A percentile compares a stretch with the other conserved stretches of the same genome.
These are phyloP conservation scores for Abscondita cerata DNA, from an alignment of 2,888 invertebrate species.

Conservation along the genomic window DNA sequence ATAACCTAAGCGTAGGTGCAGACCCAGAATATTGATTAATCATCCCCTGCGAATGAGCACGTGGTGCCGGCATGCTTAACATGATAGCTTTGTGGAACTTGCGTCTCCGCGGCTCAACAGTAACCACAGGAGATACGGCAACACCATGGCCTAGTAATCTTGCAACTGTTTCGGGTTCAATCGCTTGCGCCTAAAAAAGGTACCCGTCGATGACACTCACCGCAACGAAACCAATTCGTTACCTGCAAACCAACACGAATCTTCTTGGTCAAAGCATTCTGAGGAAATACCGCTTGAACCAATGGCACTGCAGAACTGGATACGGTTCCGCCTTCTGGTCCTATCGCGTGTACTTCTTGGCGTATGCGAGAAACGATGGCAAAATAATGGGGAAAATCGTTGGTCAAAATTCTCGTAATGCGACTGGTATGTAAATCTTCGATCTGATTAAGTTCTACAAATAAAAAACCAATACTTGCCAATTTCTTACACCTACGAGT, in stretches of 20 bases:
- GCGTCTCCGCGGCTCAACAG: constrained; percentile 95
- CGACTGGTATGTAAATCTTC: constrained; percentile 88
- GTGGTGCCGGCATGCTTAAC: constrained; percentile 90
- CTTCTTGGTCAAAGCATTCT: constrained; percentile 97
- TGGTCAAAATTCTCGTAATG: constrained; percentile 92
- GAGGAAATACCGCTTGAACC: constrained; percentile 85
- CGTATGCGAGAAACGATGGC: constrained; percentile 93
- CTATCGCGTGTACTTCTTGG: constrained; percentile 97
- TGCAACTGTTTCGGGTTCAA: constrained; percentile 81
- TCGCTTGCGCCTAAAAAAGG: constrained; percentile 81
- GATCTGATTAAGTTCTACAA: constrained; percentile 73
- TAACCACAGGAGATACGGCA: constrained; percentile 96
- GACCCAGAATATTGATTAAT: constrained; percentile 83
- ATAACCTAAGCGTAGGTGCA: constrained; percentile 85
- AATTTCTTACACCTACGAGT: neutral
- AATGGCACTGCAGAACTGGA: constrained; percentile 93
- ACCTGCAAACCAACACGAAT: constrained; percentile 97
- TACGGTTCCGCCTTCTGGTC: constrained; percentile 96
- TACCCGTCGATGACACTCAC: neutral
- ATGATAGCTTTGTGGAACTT: constrained; percentile 99
- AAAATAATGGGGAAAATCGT: constrained; percentile 98
- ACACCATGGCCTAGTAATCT: constrained; percentile 95
- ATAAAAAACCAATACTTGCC: constrained; percentile 9
- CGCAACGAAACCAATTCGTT: constrained; percentile 30
- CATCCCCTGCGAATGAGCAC: constrained; percentile 70